A percentile compares a stretch with the other conserved stretches of the same genome.
Evolutionary conservation across 2,113 vertebrate genomes (phyloP).

Genomic region (Chrysochloris asiatica): DNA sequence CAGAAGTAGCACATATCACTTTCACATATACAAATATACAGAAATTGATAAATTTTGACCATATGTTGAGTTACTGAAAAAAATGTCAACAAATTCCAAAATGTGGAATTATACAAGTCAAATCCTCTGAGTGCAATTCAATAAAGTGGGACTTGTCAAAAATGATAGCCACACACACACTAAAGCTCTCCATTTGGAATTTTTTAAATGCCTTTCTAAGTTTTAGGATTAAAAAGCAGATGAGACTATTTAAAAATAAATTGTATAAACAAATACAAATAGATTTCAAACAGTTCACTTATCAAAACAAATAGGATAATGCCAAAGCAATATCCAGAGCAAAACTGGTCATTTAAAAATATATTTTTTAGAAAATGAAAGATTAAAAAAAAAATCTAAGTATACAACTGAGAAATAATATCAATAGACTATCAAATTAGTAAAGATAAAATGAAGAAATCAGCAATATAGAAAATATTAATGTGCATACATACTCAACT

Average conservation of each 20-base stretch:
- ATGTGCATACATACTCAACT: not conserved
- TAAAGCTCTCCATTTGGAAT: not conserved
- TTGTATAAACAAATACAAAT: not conserved
- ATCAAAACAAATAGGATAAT: not conserved
- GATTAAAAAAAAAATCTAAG: conserved; percentile 3
- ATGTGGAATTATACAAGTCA: not conserved
- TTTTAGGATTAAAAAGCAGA: not conserved
- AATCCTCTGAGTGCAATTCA: not conserved
- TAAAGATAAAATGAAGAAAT: conserved; percentile 17
- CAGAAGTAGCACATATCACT: not conserved
- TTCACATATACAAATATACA: not conserved
- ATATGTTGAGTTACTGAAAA: too few relatives aligned
- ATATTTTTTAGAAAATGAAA: not conserved
- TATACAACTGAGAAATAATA: not conserved
- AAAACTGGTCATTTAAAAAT: conserved; percentile 26
- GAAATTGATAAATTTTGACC: conserved; percentile 10
- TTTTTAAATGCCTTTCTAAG: not conserved
- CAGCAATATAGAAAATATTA: conserved; percentile 1
- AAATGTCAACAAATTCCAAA: not conserved
- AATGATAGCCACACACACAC: not conserved
- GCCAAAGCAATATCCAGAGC: not conserved
- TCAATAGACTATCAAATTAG: not conserved
- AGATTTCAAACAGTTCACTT: not conserved
- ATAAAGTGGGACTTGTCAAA: conserved; percentile 31
- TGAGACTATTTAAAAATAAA: conserved; percentile 33